Percentiles rank a stretch among this genome's conserved stretches.
These are phyloP conservation scores for Orestias chungarensis DNA, from an alignment of 2,797 vertebrate genomes.

Conservation along the genomic window DNA sequence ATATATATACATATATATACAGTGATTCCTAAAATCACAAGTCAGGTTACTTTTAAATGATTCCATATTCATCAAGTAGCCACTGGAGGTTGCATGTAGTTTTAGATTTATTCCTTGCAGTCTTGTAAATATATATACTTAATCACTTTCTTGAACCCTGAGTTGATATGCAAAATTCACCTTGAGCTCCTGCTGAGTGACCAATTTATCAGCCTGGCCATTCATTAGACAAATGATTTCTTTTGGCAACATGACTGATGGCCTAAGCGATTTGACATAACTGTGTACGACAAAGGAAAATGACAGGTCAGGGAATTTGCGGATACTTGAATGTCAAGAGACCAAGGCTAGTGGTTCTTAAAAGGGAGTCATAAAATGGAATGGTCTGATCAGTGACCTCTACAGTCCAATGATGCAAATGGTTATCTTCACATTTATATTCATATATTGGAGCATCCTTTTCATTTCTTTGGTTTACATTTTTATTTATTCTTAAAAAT, in stretches of 20 bases:
- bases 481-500: neutral
- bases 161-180: constrained; percentile 53
- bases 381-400: constrained; percentile 32
- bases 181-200: constrained; percentile 52
- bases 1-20: no score
- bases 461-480: neutral
- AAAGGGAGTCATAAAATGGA: constrained; percentile 12
- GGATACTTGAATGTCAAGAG: constrained; percentile 50
- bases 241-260: constrained; percentile 59
- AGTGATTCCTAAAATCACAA: neutral
- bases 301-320: constrained; percentile 46
- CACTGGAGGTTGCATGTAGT: constrained; percentile 2
- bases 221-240: constrained; percentile 53
- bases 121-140: constrained; percentile 34
- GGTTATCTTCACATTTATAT: neutral
- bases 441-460: neutral
- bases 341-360: neutral
- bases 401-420: neutral
- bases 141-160: constrained; percentile 41
- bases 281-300: constrained; percentile 29
- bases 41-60: neutral
- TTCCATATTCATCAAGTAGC: neutral
- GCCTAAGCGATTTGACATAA: constrained; percentile 25
- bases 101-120: neutral
- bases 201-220: constrained; percentile 52